These are phyloP conservation scores for Chrysolina americana DNA, from an alignment of 2,888 invertebrate species.

Conservation along the genomic window DNA sequence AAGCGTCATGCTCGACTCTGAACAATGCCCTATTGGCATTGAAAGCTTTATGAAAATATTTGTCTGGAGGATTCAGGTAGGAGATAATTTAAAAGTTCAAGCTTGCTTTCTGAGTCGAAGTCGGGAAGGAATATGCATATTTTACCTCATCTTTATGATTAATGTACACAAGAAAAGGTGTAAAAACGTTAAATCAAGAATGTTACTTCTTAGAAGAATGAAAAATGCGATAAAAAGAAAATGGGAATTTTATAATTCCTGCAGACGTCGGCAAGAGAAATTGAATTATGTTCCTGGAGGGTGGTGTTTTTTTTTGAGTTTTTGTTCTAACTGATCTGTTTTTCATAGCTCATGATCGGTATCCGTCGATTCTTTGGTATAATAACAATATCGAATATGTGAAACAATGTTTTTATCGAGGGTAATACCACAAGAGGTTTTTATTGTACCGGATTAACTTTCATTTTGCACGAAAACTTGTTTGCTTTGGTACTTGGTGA, in stretches of 20 bases:
- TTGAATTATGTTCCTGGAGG: constrained; percentile 4
- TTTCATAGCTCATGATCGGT: no score
- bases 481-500: no score
- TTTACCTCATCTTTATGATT: constrained; percentile 8
- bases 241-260: background rate
- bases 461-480: no score
- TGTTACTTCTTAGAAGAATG: background rate
- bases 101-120: background rate
- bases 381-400: no score
- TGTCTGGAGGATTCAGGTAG: background rate
- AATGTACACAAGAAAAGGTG: constrained; percentile 18
- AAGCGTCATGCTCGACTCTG: background rate
- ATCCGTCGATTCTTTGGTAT: no score
- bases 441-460: no score
- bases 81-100: constrained; percentile 7
- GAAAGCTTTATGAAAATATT: constrained; percentile 15
- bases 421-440: no score
- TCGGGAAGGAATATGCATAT: constrained; percentile 4
- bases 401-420: no score
- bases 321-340: no score
- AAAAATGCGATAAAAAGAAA: background rate
- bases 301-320: background rate
- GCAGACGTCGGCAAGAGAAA: background rate
- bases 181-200: constrained; percentile 7
- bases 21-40: constrained; percentile 1